These are phyloP conservation scores for Laspeyria flexula DNA, from an alignment of 2,888 invertebrate species.

Conservation along the genomic window DNA sequence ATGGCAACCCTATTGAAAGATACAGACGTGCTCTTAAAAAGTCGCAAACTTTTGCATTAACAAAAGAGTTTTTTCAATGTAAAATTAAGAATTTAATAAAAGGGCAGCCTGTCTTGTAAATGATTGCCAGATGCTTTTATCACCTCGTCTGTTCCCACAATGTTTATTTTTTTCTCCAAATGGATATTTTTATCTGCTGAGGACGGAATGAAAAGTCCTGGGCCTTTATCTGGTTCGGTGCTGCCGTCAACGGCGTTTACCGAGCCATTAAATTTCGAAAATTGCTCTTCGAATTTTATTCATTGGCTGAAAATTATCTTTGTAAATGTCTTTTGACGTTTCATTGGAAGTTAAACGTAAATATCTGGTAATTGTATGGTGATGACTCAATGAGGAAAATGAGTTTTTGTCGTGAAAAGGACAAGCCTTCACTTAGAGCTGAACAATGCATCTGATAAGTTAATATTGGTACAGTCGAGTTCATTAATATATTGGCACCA, in stretches of 20 bases:
- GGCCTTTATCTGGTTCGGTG: slow-evolving; percentile 21
- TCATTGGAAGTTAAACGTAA: neutral
- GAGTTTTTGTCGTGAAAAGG: neutral
- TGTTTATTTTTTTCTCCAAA: slow-evolving; percentile 34
- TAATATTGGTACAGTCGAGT: too few relatives aligned
- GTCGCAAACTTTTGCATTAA: slow-evolving; percentile 29
- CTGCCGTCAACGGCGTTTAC: slow-evolving; percentile 21
- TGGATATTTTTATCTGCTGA: slow-evolving; percentile 29
- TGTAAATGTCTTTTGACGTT: slow-evolving; percentile 18
- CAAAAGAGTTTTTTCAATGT: slow-evolving; percentile 28
- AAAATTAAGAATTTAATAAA: slow-evolving; percentile 41
- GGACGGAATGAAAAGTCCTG: slow-evolving; percentile 13
- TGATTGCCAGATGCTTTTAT: slow-evolving; percentile 41
- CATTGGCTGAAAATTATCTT: slow-evolving; percentile 17
- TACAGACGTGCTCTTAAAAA: slow-evolving; percentile 39
- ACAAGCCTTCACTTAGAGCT: too few relatives aligned
- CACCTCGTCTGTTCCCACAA: slow-evolving; percentile 18
- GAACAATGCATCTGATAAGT: too few relatives aligned
- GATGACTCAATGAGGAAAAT: neutral
- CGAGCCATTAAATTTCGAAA: slow-evolving; percentile 26
- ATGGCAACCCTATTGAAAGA: slow-evolving; percentile 32
- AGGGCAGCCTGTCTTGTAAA: slow-evolving; percentile 18
- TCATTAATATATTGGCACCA: too few relatives aligned
- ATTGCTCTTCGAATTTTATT: slow-evolving; percentile 21
- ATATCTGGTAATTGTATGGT: neutral